Evolutionary conservation across 2,888 invertebrate species (phyloP).

Genomic region (Euzophera pinguis): DNA sequence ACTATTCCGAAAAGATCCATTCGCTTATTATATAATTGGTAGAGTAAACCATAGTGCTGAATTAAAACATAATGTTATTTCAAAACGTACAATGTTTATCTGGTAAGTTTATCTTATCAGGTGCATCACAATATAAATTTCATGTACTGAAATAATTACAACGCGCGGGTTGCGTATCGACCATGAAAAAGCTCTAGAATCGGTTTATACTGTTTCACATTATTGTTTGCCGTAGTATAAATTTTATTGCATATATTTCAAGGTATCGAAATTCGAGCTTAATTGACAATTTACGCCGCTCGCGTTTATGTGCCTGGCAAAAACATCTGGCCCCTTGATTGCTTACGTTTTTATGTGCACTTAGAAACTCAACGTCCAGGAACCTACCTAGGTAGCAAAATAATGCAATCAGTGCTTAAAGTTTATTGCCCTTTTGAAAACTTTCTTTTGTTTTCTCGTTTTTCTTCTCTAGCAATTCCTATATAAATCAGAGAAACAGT

Average conservation of each 20-base stretch:
- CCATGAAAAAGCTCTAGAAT: constrained; percentile 21
- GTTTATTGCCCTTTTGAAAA: constrained; percentile 42
- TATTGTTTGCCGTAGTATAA: constrained; percentile 45
- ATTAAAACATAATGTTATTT: too few species aligned
- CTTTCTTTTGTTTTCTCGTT: too few species aligned
- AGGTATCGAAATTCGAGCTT: constrained; percentile 69
- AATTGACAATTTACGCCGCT: constrained; percentile 70
- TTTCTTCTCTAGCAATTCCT: too few species aligned
- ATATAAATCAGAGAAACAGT: too few species aligned
- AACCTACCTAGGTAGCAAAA: constrained; percentile 46
- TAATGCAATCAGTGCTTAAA: constrained; percentile 55
- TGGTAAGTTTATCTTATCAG: background rate
- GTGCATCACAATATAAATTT: constrained; percentile 10
- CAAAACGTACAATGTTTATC: background rate
- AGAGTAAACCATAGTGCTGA: too few species aligned
- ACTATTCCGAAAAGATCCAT: too few species aligned
- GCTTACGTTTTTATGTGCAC: constrained; percentile 72
- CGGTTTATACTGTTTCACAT: constrained; percentile 31
- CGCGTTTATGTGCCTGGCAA: constrained; percentile 64
- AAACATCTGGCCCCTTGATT: constrained; percentile 71
- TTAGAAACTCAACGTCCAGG: constrained; percentile 49
- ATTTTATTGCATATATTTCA: constrained; percentile 61
- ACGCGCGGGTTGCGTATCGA: constrained; percentile 12
- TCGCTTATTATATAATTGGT: too few species aligned
- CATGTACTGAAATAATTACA: constrained; percentile 3